Percentiles rank a stretch among this genome's conserved stretches.
These are phyloP conservation scores for Chiloscyllium plagiosum DNA, from an alignment of 2,113 vertebrate species.

Conservation along the genomic window DNA sequence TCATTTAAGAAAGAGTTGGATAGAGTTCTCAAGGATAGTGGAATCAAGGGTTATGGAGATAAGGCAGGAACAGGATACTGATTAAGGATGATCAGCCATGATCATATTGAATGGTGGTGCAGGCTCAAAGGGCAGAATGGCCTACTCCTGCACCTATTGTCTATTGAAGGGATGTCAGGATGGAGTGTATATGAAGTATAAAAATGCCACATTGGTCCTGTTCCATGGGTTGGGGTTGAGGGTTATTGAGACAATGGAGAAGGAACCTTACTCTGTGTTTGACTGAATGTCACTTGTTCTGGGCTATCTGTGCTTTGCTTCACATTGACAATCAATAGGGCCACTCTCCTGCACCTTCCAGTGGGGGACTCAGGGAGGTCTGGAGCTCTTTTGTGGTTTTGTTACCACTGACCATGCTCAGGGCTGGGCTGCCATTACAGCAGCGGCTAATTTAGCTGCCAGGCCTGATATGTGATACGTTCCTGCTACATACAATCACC, in stretches of 20 bases:
- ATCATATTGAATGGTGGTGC: too few species aligned
- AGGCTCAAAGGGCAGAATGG: too few species aligned
- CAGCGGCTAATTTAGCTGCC: not conserved
- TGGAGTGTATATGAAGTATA: not conserved
- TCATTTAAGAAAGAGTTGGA: too few species aligned
- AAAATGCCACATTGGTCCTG: not conserved
- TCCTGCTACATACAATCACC: not conserved
- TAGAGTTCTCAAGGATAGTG: too few species aligned
- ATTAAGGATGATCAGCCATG: too few species aligned
- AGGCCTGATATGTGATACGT: not conserved
- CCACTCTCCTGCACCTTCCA: not conserved
- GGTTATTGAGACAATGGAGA: not conserved
- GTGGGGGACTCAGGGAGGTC: not conserved
- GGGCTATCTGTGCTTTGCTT: not conserved
- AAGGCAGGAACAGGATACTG: too few species aligned
- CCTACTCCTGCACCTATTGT: too few species aligned
- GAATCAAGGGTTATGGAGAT: too few species aligned
- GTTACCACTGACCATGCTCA: not conserved
- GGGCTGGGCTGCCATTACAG: not conserved
- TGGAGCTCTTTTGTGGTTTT: not conserved
- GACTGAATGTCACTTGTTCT: not conserved
- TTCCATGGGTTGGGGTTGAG: not conserved
- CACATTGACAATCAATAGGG: not conserved
- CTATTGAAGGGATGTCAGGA: not conserved
- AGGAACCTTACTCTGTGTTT: not conserved